Conservation (phyloP, 2,113 vertebrate genomes). For the Stictonetta naevosa region DNA sequence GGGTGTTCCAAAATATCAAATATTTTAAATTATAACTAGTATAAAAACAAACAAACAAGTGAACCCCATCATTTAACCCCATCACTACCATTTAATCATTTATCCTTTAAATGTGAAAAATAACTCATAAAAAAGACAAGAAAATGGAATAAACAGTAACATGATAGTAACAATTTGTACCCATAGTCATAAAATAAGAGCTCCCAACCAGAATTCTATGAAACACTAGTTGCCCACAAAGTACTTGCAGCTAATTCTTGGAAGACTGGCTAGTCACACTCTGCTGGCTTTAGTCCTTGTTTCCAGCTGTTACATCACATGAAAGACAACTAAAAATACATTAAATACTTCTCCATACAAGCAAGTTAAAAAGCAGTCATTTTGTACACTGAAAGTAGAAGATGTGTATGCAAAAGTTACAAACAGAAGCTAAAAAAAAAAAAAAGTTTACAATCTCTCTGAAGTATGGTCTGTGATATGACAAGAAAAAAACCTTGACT, state of each 20-base stretch:
- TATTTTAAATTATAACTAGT: not conserved
- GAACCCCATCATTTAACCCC: not conserved
- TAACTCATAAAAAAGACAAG: not conserved
- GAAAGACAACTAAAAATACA: constrained; percentile 68
- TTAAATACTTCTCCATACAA: constrained; percentile 65
- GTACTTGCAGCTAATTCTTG: constrained; percentile 55
- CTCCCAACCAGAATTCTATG: not conserved
- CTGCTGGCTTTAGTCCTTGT: constrained; percentile 55
- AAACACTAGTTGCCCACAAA: not conserved
- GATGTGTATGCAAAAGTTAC: not conserved
- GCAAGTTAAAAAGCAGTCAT: constrained; percentile 15
- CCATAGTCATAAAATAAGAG: not conserved
- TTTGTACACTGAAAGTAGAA: constrained; percentile 5
- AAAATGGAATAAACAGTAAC: not conserved
- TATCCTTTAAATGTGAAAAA: not conserved
- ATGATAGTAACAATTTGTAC: not conserved
- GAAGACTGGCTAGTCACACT: constrained; percentile 53
- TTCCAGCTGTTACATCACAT: constrained; percentile 66
- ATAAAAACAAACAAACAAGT: not conserved
- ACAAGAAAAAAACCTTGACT: not conserved
- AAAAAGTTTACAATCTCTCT: not conserved
- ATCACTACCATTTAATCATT: not conserved
- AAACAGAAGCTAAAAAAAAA: not conserved
- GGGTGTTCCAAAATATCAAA: not conserved
- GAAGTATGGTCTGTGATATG: not conserved